Conservation (phyloP, 1,140 invertebrate genomes). For the Polyergus mexicanus region DNA sequence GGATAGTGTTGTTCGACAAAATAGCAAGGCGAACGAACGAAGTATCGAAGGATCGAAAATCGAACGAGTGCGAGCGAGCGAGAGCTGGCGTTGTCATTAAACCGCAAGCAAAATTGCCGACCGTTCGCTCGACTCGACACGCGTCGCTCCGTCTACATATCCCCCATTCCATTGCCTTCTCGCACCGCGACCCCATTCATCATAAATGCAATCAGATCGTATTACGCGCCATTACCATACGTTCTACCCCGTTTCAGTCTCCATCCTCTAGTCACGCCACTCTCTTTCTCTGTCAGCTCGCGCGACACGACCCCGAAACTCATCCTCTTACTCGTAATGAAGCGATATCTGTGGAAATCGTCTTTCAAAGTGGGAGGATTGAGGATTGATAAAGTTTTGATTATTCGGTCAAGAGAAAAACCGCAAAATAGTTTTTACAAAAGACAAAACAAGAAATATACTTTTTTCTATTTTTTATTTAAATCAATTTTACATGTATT, state of each 20-base stretch:
- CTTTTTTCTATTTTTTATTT: background rate
- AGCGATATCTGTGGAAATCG: conserved; percentile 29
- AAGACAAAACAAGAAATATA: background rate
- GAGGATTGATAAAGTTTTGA: conserved; percentile 37
- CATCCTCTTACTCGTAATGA: conserved; percentile 21
- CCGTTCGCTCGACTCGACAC: conserved; percentile 62
- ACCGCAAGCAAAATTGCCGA: conserved; percentile 76
- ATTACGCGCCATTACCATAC: conserved; percentile 80
- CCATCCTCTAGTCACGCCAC: conserved; percentile 2
- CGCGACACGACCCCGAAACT: conserved; percentile 21
- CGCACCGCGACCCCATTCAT: conserved; percentile 72
- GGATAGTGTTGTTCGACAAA: background rate
- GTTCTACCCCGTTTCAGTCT: conserved; percentile 58
- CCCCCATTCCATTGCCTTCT: conserved; percentile 26
- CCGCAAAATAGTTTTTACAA: too few relatives aligned
- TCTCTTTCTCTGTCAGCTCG: conserved; percentile 19
- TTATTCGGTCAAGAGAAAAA: conserved; percentile 21
- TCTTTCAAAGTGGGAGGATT: background rate
- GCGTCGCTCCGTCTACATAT: conserved; percentile 30
- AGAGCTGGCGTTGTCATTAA: conserved; percentile 71
- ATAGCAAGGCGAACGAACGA: conserved; percentile 14
- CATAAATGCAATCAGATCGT: conserved; percentile 80
- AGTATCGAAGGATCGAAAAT: conserved; percentile 47
- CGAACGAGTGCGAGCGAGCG: conserved; percentile 36
- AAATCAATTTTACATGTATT: background rate